Conservation (phyloP, 2,113 vertebrate genomes). For the Acanthochromis polyacanthus region DNA sequence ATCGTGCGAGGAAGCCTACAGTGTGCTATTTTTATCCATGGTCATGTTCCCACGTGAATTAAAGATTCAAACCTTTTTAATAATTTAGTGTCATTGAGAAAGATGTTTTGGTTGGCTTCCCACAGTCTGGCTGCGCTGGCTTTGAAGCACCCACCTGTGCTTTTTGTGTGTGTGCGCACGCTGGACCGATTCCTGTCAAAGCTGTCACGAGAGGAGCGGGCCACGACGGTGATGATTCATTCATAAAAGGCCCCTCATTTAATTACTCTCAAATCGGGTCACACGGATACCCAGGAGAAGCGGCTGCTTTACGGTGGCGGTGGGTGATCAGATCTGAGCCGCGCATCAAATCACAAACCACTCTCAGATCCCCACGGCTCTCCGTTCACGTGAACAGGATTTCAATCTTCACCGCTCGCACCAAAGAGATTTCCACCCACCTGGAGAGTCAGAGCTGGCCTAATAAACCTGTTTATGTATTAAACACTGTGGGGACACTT, state of each 20-base stretch:
- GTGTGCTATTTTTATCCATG: constrained; percentile 63
- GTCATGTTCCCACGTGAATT: constrained; percentile 76
- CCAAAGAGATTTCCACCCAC: constrained; percentile 65
- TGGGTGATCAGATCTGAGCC: constrained; percentile 49
- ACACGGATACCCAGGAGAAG: constrained; percentile 57
- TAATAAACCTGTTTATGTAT: constrained; percentile 74
- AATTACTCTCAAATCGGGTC: constrained; percentile 76
- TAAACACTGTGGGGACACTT: constrained; percentile 59
- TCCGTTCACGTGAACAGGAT: constrained; percentile 54
- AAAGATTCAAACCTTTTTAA: constrained; percentile 78
- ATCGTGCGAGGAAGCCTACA: constrained; percentile 21
- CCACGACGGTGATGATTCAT: constrained; percentile 64
- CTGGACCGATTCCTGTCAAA: constrained; percentile 58
- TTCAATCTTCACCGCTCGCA: constrained; percentile 59
- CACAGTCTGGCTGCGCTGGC: constrained; percentile 41
- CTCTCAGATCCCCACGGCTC: constrained; percentile 47
- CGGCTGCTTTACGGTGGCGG: constrained; percentile 32
- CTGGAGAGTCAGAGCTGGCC: constrained; percentile 43
- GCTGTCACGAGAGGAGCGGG: constrained; percentile 57
- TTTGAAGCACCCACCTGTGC: constrained; percentile 72
- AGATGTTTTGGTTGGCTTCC: constrained; percentile 70
- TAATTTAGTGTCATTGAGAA: constrained; percentile 78
- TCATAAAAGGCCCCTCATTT: constrained; percentile 70
- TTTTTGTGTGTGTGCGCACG: constrained; percentile 3
- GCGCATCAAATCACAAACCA: constrained; percentile 46